Conservation (phyloP, 1,140 invertebrate genomes). For the Leptinotarsa defecta region DNA sequence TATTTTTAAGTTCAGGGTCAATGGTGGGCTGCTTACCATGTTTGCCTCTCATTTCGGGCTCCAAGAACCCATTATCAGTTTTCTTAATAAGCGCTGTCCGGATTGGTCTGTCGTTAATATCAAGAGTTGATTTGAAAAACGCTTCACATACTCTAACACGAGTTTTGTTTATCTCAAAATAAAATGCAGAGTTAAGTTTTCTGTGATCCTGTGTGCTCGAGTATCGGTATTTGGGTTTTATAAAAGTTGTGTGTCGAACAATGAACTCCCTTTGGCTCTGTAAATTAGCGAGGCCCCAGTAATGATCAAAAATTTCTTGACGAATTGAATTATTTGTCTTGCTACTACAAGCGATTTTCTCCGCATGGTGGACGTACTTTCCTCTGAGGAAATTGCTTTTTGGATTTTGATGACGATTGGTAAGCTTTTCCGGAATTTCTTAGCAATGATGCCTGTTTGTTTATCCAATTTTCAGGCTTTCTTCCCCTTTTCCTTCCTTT, state of each 20-base stretch:
- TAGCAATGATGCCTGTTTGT: slow-evolving; percentile 11
- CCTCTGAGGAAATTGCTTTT: slow-evolving; percentile 20
- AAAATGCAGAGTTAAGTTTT: slow-evolving; percentile 30
- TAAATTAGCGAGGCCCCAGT: slow-evolving; percentile 29
- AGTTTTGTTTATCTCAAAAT: slow-evolving; percentile 27
- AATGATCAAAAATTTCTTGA: slow-evolving; percentile 21
- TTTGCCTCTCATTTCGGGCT: slow-evolving; percentile 28
- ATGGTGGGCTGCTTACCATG: slow-evolving; percentile 17
- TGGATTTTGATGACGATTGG: slow-evolving; percentile 17
- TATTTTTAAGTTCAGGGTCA: slow-evolving; percentile 33
- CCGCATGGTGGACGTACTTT: slow-evolving; percentile 24
- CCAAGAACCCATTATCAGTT: neutral
- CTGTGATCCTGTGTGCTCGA: slow-evolving; percentile 12
- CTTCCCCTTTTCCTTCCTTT: slow-evolving; percentile 19
- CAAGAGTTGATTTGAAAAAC: slow-evolving; percentile 35
- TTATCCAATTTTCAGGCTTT: slow-evolving; percentile 4
- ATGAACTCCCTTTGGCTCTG: slow-evolving; percentile 31
- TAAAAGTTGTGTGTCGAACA: slow-evolving; percentile 1
- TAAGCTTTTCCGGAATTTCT: slow-evolving; percentile 30
- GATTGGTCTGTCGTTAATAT: slow-evolving; percentile 32
- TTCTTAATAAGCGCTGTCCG: slow-evolving; percentile 14
- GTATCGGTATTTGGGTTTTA: slow-evolving; percentile 37
- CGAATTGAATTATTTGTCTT: slow-evolving; percentile 19
- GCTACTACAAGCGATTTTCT: slow-evolving; percentile 23
- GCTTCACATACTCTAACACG: slow-evolving; percentile 33